Base-by-base conservation (phyloP, 2,797 vertebrate species). In the Carcharodon carcharias region DNA sequence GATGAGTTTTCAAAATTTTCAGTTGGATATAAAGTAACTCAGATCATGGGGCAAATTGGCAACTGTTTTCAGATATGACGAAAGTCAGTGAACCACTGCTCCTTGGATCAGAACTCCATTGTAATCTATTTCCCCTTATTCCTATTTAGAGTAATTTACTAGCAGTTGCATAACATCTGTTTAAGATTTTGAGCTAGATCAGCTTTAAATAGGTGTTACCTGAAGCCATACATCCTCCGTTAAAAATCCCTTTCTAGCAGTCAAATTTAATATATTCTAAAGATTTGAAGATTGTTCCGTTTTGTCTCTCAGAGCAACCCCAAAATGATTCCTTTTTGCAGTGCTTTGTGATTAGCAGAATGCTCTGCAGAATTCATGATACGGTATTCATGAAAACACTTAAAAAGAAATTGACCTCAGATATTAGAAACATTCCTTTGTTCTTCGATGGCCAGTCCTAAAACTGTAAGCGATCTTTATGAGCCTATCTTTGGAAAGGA, bases 181-280 rank as follows among this genome's bases (percentile, higher is more conserved):
- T 92, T 92, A 61, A 63, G 58, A 92, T 92, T 92, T 61, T 92
- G 58, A 92, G 61, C 14, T 61, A 92, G 58, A 92, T 92, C 58
- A 92, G 56, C 89, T 35, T 92, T 61, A 92, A 61, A 61, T 92
- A n/a, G 28, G 11, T 61, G 89, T 92, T 92, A 92, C 58, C 89
- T 92, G 56, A 61, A 92, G 89, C 31, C 89, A 92, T 61, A 92
- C 31, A 16, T 92, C 56, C 56, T 92, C 58, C 14, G 16, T 92
- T 61, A 92, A 35, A 92, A 92, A 92, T 92, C 31, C 35, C 28
- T 92, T 56, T 58, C 31, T 4, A 91, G 56, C 54, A 91, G 54
- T 88, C 88, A 58, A 35, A 91, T 61, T 54, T 61, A 91, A 61
- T 61, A 31, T 35, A 16, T 4, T 92, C 56, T 58, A 54, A 92